Evolutionary conservation across 2,888 invertebrate genomes (phyloP), one percentile per base, ranked within the genome.

Genomic region (Nudaria mundana): DNA sequence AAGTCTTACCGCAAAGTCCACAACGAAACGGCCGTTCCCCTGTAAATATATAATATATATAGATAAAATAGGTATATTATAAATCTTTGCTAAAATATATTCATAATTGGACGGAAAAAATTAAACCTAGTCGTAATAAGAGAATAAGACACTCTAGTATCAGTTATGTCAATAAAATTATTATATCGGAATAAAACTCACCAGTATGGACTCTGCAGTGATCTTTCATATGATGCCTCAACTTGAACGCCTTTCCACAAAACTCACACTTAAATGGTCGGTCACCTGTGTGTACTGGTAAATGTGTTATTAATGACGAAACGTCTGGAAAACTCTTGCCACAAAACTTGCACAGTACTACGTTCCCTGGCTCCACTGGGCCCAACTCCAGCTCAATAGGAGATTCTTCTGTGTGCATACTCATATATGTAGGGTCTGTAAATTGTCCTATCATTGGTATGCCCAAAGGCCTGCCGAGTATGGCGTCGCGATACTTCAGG

Each of bases 141-240:
- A n/a, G n/a, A 18, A 18, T 18, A 18, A 18, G 18, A 18, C 5
- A n/a, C 18, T 5, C 18, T 18, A 18, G 18, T n/a, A n/a, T n/a
- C n/a, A 20, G 6, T 7, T 20, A 5, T 20, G 8, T 20, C 8
- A 20, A 7, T 20, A 20, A 2, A 25, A 30, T 25, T 18, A 30
- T 25, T 18, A 7, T 31, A 20, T 7, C 13, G 11, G n/a, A 13
- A 18, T 12, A 7, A 24, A 20, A 59, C 91, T 90, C 82, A 92
- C 92, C 97, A 63, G 96, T 97, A 81, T 97, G 97, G 52, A 97
- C 96, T 71, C 96, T 93, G 89, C 96, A 96, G 80, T 97, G 97
- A 90, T 97, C 96, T 88, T 97, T 97, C 96, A 97, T 96, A 89
- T 97, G 96, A 81, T 97, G 96, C 51, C 96, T 91, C 72, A 97